phyloP scores from a whole-genome alignment of 2,888 invertebrate genomes.

The Hyles lineata region DNA sequence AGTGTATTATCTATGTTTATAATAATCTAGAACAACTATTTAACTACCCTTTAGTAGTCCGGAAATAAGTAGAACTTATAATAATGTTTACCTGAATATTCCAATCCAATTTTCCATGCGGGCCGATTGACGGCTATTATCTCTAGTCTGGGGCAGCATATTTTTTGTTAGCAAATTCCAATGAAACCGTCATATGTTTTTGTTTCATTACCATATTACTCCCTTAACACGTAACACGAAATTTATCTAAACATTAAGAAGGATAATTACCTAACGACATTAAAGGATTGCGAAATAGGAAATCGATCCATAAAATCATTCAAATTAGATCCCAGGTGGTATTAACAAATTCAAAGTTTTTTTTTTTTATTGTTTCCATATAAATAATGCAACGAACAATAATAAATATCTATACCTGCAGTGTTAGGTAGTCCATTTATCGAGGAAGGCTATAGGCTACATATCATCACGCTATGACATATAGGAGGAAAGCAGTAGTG shows the following conservation, averaged over 20 bases:
- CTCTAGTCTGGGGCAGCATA: neutral
- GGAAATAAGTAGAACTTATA: neutral
- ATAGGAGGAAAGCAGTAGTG: no score
- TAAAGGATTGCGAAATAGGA: neutral
- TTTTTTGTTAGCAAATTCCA: slow-evolving; percentile 17
- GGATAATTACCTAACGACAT: neutral
- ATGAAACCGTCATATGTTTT: neutral
- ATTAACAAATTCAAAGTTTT: neutral
- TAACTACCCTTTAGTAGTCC: neutral
- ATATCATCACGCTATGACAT: no score
- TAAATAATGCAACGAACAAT: neutral
- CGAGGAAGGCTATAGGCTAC: no score
- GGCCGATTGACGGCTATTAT: neutral
- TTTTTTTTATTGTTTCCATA: neutral
- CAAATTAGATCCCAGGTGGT: neutral
- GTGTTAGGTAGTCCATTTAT: no score
- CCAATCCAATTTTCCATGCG: no score
- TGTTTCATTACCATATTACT: neutral
- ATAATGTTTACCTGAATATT: neutral
- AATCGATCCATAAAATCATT: neutral
- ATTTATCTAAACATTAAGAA: neutral
- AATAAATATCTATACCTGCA: no score
- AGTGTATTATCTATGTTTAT: no score
- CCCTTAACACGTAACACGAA: neutral
- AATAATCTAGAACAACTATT: no score